Base-by-base conservation (phyloP, 2,113 vertebrate genomes). In the Electrona antarctica region DNA sequence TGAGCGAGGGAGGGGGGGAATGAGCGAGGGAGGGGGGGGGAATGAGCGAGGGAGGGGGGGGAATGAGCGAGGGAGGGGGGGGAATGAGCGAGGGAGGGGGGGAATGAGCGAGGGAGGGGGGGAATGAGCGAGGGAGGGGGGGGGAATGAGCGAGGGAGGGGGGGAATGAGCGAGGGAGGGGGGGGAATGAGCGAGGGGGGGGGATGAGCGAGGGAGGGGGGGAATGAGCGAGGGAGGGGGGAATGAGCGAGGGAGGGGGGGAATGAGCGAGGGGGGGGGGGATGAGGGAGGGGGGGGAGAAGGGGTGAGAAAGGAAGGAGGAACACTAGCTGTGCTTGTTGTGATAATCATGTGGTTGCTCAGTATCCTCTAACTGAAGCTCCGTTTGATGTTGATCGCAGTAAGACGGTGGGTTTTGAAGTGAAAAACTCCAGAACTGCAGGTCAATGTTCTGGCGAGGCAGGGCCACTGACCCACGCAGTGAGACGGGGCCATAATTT, bases 391-490 rank as follows among this genome's bases (percentile, higher is more conserved):
- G 94, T 98, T 89, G 74, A 92, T 94, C 94, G 91, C 95, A 92
- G 94, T 92, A 94, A 96, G 95, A 95, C 89, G 93, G 93, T 89
- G 92, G 21, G 95, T 96, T 98, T 96, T 98, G 96, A 98, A 97
- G 96, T 98, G 94, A 97, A 96, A 95, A 96, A 96, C 93, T 96
- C 95, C 97, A 98, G 96, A 96, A 94, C 94, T 94, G 90, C 92
- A 92, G 95, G 95, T 96, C 96, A 97, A 94, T 92, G 21, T 81
- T 90, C 83, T 92, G 93, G 94, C 91, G 90, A 96, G 79, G 91
- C 94, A 93, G 93, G 95, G 94, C 93, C 95, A 90, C 91, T 96
- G 96, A 96, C 96, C 96, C 95, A 94, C 95, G 93, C 94, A 95
- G 95, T 93, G 94, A 95, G 94, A 92, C 84, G 87, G 88, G 92